These are phyloP conservation scores for Pomacea canaliculata DNA, from an alignment of 2,888 invertebrate species.

Conservation along the genomic window DNA sequence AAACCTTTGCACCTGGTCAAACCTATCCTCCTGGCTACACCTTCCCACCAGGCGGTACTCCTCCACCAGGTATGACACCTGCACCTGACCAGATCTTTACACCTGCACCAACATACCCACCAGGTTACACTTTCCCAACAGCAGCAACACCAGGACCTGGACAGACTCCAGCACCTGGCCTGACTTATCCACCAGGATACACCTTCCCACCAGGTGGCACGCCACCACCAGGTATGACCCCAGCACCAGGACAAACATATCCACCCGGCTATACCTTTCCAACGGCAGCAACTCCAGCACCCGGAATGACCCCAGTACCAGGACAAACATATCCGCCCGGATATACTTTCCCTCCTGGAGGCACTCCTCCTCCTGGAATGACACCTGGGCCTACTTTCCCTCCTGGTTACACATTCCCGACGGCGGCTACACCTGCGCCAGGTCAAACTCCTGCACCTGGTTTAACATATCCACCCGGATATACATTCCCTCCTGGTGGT, in stretches of 20 bases:
- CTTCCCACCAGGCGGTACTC: neutral
- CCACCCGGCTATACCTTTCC: constrained; percentile 31
- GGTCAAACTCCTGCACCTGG: constrained; percentile 38
- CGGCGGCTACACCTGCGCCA: constrained; percentile 36
- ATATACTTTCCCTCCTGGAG: neutral
- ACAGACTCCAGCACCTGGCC: constrained; percentile 17
- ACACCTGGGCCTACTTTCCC: constrained; percentile 26
- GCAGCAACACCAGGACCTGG: constrained; percentile 38
- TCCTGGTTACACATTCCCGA: constrained; percentile 34
- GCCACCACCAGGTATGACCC: constrained; percentile 36
- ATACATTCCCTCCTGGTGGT: constrained; percentile 1
- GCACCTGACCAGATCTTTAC: constrained; percentile 19
- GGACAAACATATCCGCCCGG: constrained; percentile 30
- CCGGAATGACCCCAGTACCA: constrained; percentile 24
- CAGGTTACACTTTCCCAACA: constrained; percentile 32
- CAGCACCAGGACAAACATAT: constrained; percentile 37
- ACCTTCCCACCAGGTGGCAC: neutral
- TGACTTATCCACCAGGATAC: constrained; percentile 1
- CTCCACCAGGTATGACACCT: constrained; percentile 22
- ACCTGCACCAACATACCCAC: constrained; percentile 28
- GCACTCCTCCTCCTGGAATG: neutral
- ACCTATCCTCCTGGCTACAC: constrained; percentile 17
- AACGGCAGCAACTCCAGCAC: constrained; percentile 18
- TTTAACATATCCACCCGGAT: constrained; percentile 34
- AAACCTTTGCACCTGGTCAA: constrained; percentile 27